These are phyloP conservation scores for Siderastrea siderea DNA, from an alignment of 92 coral and sea anemone species.

Conservation along the genomic window DNA sequence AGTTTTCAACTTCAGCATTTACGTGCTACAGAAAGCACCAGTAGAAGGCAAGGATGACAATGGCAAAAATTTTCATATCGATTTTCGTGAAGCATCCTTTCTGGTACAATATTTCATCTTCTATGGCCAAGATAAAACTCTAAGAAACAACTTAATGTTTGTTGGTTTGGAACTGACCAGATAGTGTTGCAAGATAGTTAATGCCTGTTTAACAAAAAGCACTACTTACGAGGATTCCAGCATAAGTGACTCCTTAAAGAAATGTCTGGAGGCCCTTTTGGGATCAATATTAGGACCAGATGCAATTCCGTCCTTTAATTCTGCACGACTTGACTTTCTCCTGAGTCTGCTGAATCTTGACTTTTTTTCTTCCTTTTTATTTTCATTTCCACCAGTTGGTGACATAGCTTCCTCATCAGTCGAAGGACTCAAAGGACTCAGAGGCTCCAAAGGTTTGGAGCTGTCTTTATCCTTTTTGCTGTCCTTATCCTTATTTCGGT, in stretches of 20 bases:
- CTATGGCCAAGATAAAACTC: too few relatives aligned
- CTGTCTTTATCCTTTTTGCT: conserved; percentile 6
- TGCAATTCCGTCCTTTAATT: conserved; percentile 88
- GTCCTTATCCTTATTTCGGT: conserved; percentile 54
- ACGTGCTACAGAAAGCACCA: too few relatives aligned
- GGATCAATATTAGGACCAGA: conserved; percentile 92
- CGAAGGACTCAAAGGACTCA: conserved; percentile 45
- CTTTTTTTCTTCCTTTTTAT: conserved; percentile 40
- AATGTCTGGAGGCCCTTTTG: conserved; percentile 80
- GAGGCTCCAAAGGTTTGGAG: conserved; percentile 20
- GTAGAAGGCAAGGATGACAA: too few relatives aligned
- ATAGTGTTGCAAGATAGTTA: neutral
- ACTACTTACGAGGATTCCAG: conserved; percentile 96
- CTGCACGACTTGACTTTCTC: conserved; percentile 63
- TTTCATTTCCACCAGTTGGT: conserved; percentile 3
- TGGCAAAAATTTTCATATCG: too few relatives aligned
- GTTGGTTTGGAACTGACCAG: conserved; percentile 8
- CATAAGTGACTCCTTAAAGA: conserved; percentile 84
- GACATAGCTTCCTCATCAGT: conserved; percentile 57
- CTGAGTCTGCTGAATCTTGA: conserved; percentile 71
- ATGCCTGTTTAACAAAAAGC: neutral
- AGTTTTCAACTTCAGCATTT: too few relatives aligned
- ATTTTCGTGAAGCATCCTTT: too few relatives aligned
- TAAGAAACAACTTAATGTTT: neutral
- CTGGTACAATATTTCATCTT: too few relatives aligned